Evolutionary conservation across 2,797 vertebrate genomes (phyloP).

Genomic region (Eulemur rubriventer): DNA sequence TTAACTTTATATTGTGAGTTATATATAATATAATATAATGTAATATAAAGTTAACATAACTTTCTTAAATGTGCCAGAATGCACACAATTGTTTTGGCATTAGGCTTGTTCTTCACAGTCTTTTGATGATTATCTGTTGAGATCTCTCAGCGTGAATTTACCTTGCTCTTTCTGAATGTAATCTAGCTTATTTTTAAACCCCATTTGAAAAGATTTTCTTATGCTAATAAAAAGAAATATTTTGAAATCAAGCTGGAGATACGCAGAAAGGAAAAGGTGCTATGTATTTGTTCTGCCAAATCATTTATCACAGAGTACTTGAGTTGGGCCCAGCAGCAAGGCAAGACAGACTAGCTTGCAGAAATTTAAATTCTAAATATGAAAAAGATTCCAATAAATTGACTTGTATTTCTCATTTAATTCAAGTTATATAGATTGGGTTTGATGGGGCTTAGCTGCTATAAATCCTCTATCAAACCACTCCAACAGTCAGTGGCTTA

Average conservation of each 20-base stretch:
- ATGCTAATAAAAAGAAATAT: neutral
- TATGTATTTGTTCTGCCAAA: neutral
- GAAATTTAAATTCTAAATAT: neutral
- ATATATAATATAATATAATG: neutral
- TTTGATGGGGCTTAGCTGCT: neutral
- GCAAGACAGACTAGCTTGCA: neutral
- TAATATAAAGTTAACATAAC: neutral
- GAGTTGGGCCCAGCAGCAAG: neutral
- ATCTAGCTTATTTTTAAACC: constrained; percentile 2
- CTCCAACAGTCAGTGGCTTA: neutral
- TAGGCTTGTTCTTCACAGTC: neutral
- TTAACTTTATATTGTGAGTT: neutral
- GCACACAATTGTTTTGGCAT: constrained; percentile 3
- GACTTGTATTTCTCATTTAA: neutral
- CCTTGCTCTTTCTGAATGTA: neutral
- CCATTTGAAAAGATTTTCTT: constrained; percentile 12
- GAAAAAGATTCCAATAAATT: neutral
- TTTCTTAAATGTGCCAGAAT: neutral
- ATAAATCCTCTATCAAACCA: neutral
- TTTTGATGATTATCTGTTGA: constrained; percentile 23
- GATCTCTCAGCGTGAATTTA: neutral
- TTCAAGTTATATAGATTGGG: neutral
- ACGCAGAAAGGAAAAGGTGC: neutral
- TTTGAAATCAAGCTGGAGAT: neutral
- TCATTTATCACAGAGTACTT: neutral